phyloP scores from a whole-genome alignment of 2,797 vertebrate species.

The Pygocentrus nattereri region DNA sequence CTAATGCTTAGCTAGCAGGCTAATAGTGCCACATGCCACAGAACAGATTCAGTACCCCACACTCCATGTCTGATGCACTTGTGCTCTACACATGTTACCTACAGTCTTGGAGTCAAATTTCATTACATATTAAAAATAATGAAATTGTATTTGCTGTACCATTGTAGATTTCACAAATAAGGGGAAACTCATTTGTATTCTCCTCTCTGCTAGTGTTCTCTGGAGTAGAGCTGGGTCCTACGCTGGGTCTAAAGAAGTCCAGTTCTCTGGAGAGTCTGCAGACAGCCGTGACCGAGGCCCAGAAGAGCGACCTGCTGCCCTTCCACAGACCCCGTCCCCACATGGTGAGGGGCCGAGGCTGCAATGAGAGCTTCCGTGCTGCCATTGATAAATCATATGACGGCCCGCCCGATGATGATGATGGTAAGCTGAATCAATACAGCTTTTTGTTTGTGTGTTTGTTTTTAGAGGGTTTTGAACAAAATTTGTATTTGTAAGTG shows the following conservation, averaged over 20 bases:
- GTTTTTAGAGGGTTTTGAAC: no score
- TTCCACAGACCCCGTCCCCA: slow-evolving; percentile 93
- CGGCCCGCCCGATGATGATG: slow-evolving; percentile 87
- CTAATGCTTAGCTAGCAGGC: no score
- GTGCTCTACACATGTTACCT: no score
- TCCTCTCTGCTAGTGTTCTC: slow-evolving; percentile 20
- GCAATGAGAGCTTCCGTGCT: slow-evolving; percentile 95
- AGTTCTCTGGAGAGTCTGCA: slow-evolving; percentile 97
- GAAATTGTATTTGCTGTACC: neutral
- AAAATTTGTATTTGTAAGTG: no score
- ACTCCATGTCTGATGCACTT: no score
- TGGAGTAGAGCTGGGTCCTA: slow-evolving; percentile 88
- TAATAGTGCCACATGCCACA: no score
- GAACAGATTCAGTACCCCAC: no score
- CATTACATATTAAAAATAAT: no score
- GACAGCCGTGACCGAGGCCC: slow-evolving; percentile 92
- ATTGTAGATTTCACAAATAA: neutral
- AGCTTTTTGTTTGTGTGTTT: neutral
- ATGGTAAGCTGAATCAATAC: slow-evolving; percentile 75
- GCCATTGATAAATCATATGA: slow-evolving; percentile 98
- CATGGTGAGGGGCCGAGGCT: slow-evolving; percentile 94
- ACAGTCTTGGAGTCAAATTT: no score
- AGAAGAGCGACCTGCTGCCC: slow-evolving; percentile 89
- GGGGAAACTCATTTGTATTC: no score
- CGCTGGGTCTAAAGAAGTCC: slow-evolving; percentile 94